These are phyloP conservation scores for Coccyzus lansbergi DNA, from an alignment of 2,797 vertebrate genomes.

Conservation along the genomic window DNA sequence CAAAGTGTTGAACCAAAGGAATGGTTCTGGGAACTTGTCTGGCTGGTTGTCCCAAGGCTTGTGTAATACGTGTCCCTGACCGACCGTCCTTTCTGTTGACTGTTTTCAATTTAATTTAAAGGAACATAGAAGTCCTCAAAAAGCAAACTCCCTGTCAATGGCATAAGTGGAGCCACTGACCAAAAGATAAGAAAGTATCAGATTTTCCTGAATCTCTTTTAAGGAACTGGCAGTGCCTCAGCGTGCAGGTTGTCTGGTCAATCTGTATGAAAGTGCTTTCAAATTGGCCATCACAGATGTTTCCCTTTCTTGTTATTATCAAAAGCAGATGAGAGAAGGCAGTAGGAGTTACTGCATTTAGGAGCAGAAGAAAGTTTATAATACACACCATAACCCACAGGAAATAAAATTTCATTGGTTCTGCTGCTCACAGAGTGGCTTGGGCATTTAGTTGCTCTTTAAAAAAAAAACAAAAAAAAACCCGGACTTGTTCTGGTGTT, in stretches of 20 bases:
- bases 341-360: neutral
- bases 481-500: neutral
- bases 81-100: neutral
- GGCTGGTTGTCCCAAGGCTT: neutral
- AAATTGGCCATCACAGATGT: neutral
- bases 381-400: neutral
- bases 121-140: neutral
- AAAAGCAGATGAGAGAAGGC: neutral
- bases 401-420: neutral
- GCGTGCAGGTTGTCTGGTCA: accelerated
- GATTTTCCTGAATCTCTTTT: neutral
- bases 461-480: no score
- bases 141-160: neutral
- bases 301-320: neutral
- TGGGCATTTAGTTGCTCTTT: neutral
- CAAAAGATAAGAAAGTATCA: neutral
- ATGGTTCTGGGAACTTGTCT: neutral
- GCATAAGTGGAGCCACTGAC: neutral
- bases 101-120: neutral
- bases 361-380: neutral
- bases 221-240: neutral
- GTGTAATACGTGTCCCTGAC: neutral
- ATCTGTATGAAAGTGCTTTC: neutral
- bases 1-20: neutral
- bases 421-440: neutral